Conservation (phyloP, 2,888 invertebrate genomes). For the Pristionchus exspectatus region DNA sequence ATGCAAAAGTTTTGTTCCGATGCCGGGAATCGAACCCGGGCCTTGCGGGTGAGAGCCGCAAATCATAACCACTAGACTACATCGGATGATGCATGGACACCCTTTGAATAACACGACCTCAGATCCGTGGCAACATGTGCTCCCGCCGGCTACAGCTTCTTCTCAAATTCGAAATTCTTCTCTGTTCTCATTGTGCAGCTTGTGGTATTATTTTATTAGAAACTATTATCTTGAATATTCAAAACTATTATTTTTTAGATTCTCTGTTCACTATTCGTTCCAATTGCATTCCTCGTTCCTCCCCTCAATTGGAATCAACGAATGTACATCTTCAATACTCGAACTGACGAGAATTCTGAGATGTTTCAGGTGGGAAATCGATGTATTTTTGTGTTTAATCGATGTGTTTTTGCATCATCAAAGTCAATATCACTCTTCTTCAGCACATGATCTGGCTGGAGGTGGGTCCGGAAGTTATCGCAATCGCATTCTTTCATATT, state of each 20-base stretch:
- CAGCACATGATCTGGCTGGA: conserved; percentile 33
- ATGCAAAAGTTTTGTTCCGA: conserved; percentile 54
- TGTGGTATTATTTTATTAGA: not conserved
- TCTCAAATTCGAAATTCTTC: not conserved
- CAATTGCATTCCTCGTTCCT: conserved; percentile 12
- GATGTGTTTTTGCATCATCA: too few species aligned
- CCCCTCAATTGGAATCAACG: not conserved
- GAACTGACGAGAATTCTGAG: not conserved
- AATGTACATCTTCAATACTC: conserved; percentile 46
- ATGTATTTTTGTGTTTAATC: too few species aligned
- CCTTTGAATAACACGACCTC: not conserved
- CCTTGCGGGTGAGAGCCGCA: conserved; percentile 51
- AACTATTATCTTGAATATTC: not conserved
- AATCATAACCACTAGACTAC: not conserved
- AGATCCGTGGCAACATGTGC: not conserved
- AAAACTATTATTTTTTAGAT: not conserved
- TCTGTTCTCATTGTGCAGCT: not conserved
- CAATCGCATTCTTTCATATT: not conserved
- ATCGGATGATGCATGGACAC: not conserved
- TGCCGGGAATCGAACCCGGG: conserved; percentile 64
- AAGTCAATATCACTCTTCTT: not conserved
- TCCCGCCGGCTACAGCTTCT: not conserved
- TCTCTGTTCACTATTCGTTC: not conserved
- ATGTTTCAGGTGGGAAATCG: not conserved
- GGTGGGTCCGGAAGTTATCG: not conserved